Percentiles rank a stretch among this genome's conserved stretches.
phyloP scores from a whole-genome alignment of 1,140 invertebrate species.

The Odontomachus brunneus region DNA sequence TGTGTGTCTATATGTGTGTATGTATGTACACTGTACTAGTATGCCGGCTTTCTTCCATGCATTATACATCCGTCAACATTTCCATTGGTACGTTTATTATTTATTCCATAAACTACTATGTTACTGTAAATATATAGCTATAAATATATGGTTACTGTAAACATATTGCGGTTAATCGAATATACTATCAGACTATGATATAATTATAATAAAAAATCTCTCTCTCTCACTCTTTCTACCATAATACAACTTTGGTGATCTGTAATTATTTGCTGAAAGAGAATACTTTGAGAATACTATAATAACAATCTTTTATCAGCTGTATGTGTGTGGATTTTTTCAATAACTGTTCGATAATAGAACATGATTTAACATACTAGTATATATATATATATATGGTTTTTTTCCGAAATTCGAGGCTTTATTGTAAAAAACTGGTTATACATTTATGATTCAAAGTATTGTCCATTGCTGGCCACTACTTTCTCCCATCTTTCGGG shows the following conservation, averaged over 20 bases:
- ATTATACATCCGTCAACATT: constrained; percentile 12
- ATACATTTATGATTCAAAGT: no score
- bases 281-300: background rate
- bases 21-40: no score
- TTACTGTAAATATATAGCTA: constrained; percentile 50
- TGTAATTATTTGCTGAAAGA: background rate
- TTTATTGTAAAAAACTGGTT: no score
- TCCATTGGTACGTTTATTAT: constrained; percentile 27
- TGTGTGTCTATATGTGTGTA: background rate
- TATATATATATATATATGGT: no score
- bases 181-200: constrained; percentile 20
- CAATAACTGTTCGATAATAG: background rate
- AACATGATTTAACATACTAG: no score
- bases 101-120: constrained; percentile 32
- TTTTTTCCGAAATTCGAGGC: no score
- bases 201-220: constrained; percentile 25
- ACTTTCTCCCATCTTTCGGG: no score
- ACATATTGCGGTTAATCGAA: constrained; percentile 30
- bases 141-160: constrained; percentile 53
- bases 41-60: constrained; percentile 2
- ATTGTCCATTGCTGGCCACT: no score
- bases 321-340: no score
- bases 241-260: constrained; percentile 1
- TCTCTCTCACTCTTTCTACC: no score
- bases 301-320: constrained; percentile 4